Conservation (phyloP, 37 sponge, comb jelly and placozoan genomes). For the Crambe crambe region DNA sequence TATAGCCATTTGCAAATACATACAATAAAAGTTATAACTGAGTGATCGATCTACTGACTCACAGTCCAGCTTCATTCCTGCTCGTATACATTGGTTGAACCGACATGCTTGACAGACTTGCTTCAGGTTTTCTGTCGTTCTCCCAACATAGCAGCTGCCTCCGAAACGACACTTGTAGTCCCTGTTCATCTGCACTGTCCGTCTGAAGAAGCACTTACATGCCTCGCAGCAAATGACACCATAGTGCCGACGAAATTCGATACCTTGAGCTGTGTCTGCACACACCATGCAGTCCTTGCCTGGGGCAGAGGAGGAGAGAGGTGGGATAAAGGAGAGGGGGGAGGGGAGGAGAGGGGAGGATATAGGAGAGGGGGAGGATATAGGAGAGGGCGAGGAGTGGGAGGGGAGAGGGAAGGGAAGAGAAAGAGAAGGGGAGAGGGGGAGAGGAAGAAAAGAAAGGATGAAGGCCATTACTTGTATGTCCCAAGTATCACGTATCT, state of each 20-base stretch:
- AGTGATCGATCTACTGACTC: slow-evolving; percentile 20
- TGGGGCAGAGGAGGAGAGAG: background rate
- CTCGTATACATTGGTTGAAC: slow-evolving; percentile 82
- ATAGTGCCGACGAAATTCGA: slow-evolving; percentile 78
- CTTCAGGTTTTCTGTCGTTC: slow-evolving; percentile 64
- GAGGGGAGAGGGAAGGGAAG: slow-evolving; percentile 1
- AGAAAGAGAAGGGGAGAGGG: background rate
- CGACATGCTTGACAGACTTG: slow-evolving; percentile 93
- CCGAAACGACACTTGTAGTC: slow-evolving; percentile 85
- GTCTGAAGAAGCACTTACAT: slow-evolving; percentile 95
- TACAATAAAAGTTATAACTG: background rate
- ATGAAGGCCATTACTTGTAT: too few relatives aligned
- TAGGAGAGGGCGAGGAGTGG: background rate
- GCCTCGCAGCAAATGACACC: slow-evolving; percentile 94
- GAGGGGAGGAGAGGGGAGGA: background rate
- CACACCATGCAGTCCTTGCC: slow-evolving; percentile 82
- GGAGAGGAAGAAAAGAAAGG: background rate
- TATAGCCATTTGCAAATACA: too few relatives aligned
- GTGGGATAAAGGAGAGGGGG: background rate
- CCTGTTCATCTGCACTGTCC: slow-evolving; percentile 91
- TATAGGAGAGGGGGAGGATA: background rate
- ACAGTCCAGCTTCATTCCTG: slow-evolving; percentile 94
- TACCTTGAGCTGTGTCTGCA: slow-evolving; percentile 51
- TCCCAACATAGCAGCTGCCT: slow-evolving; percentile 68
- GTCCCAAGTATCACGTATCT: too few relatives aligned